Base-by-base conservation (phyloP, 2,888 invertebrate species). In the Cosmopolites sordidus region DNA sequence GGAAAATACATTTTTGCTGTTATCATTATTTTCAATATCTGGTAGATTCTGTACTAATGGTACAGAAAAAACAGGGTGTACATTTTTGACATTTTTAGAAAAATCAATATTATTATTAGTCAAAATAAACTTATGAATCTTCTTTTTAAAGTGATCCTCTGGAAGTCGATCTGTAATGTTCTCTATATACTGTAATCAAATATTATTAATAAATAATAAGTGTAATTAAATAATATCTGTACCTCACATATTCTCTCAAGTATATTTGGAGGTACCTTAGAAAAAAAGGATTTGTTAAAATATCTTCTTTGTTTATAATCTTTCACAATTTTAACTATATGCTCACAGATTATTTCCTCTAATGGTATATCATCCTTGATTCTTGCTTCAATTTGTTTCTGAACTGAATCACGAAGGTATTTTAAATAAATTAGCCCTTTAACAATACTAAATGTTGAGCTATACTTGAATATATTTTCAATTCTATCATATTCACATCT, bases 31-130 rank as follows among this genome's bases (percentile, higher is more conserved):
- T 16, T 65, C 65, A 22, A 66, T 43, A 44, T 61, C 62, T 5
- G 65, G 64, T 18, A 66, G 58, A 17, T 64, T 55, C 45, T 67
- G 66, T 51, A 46, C 60, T 30, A 66, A 54, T 11, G 67, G 67
- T 42, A 68, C 61, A 49, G 63, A 68, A 51, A 64, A 65, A 27
- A 66, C 43, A 12, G 64, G 61, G 56, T 66, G 53, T 49, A 56
- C 16, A 48, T 51, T 14, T 54, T 56, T 51, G 8, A 49, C 2
- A 29, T 46, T 27, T 51, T 53, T 38, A 12, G 38, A 30, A 18
- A 55, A 54, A 51, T 62, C 57, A 1, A 46, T 14, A 27, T 44
- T 17, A 16, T 15, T 14, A 6, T 14, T 16, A 44, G 43, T 17
- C 16, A 16, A 12, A 18, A 18, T 18, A 27, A 5, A 2, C 18